Base-by-base conservation (phyloP, 2,888 invertebrate genomes). In the Lycophotia porphyrea region DNA sequence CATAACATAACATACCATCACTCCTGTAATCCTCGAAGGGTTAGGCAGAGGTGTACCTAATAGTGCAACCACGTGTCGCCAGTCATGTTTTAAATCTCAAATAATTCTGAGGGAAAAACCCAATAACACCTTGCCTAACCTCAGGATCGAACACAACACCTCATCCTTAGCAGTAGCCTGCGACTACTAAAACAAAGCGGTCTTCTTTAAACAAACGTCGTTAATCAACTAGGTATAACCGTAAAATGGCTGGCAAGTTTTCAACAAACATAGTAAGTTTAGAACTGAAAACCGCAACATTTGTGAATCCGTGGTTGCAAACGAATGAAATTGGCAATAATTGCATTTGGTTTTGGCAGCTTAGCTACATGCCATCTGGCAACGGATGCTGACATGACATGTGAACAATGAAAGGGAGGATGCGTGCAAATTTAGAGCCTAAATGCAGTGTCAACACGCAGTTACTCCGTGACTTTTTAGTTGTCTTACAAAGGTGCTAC, bases 311-410 rank as follows among this genome's bases (percentile, higher is more conserved):
- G 55, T 61, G 60, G 65, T 58, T 34, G 42, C 67, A 63, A 61
- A 70, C 69, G 31, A 79, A 61, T 79, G 49, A 31, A 52, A 72
- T 81, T 81, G 66, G 69, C 78, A 44, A 72, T 81, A 44, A 82
- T 82, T 82, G 61, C 42, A 36, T 42, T 69, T 18, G 47, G 36
- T 78, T 82, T 49, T 81, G 65, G 81, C 72, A 82, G 61, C 64
- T 66, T 9, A 31, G 47, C 34, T 58, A 49, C 66, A 39, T 18
- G 63, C 5, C 42, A 58, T 42, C 60, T 80, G 79, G 65, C 31
- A 74, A 24, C 60, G 21, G 5, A 44, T 36, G 42, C 49, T 60
- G n/a, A 52, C 60, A 61, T 52, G 34, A 34, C 7, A 31, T 44
- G 44, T 71, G 44, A n/a, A 39, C 61, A 39, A 63, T 52, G 15